Evolutionary conservation across 2,888 invertebrate species (phyloP).

Genomic region (Tetragonula carbonaria): DNA sequence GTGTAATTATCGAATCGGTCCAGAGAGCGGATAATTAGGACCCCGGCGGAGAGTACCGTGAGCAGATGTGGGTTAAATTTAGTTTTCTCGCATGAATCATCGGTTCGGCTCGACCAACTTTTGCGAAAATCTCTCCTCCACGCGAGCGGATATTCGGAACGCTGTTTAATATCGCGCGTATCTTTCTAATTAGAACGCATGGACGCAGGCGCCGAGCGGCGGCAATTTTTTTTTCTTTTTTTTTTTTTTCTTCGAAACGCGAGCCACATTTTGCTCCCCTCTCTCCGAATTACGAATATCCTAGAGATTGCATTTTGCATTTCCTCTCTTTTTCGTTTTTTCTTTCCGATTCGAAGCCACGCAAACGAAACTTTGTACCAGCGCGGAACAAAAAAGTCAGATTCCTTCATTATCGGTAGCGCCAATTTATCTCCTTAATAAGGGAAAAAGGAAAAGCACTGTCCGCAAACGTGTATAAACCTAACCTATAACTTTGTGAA

Average conservation of each 20-base stretch:
- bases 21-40: conserved; percentile 41
- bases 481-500: too few relatives aligned
- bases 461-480: too few relatives aligned
- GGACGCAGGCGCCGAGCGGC: background rate
- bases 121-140: background rate
- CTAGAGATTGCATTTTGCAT: background rate
- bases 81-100: background rate
- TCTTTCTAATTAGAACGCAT: background rate
- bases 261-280: background rate
- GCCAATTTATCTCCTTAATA: too few relatives aligned
- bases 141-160: background rate
- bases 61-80: conserved; percentile 27
- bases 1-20: conserved; percentile 39
- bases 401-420: too few relatives aligned
- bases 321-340: background rate
- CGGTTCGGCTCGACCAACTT: background rate
- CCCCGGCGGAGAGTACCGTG: conserved; percentile 12
- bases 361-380: background rate
- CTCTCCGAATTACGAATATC: background rate
- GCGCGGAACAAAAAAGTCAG: background rate
- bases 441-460: too few relatives aligned
- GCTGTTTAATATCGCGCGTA: background rate
- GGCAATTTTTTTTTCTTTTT: background rate
- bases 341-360: too few relatives aligned
- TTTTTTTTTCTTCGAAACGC: background rate